Evolutionary conservation across 2,113 vertebrate species (phyloP), one percentile per base, ranked within the genome.

Genomic region (Myrmophylax atrothorax): DNA sequence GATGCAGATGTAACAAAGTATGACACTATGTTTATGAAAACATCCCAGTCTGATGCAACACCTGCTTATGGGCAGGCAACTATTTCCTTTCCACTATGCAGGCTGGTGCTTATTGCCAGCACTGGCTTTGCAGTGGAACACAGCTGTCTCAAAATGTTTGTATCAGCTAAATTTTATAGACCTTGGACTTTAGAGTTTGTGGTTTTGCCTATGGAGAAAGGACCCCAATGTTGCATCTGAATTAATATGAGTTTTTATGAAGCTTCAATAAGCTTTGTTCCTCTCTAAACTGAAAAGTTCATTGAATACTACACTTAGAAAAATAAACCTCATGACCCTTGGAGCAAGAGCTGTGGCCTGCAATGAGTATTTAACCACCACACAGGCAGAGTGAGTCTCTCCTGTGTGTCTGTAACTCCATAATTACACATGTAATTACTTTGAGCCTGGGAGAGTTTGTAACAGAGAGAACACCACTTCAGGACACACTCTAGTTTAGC

Each of bases 91-190:
- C 72, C 25, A 0, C 31, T 10, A 3, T 3, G 10, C 53, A 68
- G 38, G 16, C 29, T 58, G 59, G 28, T 29, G 33, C 60, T 75
- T 37, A 11, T 22, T 58, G 62, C 47, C 53, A 59, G 58, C 2
- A 3, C 44, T 28, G n/a, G 25, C 62, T 69, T 56, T 72, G n/a
- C n/a, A 22, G 40, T 1, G 0, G 38, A 37, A 46, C n/a, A n/a
- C 0, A 0, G 40, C 44, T 50, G 72, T 18, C 22, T 75, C n/a
- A 72, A 69, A 90, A 60, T 0, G 0, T 37, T 42, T 28, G 46
- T 15, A 42, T 67, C 67, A 24, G n/a, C 31, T 58, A 46, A 68
- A 62, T 42, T 53, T 49, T 46, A 33, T 11, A 33, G 35, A 80
- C 29, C 18, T 28, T 31, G 15, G 28, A 50, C 63, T 77, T 86